A percentile compares a stretch with the other conserved stretches of the same genome.
phyloP scores from a whole-genome alignment of 2,797 vertebrate species.

The Enteromius mattozi region DNA sequence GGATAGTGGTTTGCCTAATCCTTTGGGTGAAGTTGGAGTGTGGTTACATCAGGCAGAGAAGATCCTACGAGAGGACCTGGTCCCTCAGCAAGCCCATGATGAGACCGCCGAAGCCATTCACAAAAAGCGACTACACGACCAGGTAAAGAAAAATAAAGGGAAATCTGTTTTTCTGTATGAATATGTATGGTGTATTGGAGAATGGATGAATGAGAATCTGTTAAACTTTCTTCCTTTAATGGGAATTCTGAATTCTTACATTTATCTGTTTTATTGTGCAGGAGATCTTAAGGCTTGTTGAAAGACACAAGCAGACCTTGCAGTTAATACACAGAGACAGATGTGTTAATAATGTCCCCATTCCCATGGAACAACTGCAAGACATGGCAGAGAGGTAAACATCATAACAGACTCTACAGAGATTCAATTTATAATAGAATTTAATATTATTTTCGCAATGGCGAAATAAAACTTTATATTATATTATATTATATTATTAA shows the following conservation, averaged over 20 bases:
- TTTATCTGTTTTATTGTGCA: constrained; percentile 63
- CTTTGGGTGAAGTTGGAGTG: constrained; percentile 86
- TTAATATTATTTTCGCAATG: neutral
- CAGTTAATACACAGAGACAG: constrained; percentile 90
- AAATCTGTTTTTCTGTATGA: neutral
- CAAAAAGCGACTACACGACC: constrained; percentile 87
- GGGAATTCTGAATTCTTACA: neutral
- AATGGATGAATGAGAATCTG: constrained; percentile 56
- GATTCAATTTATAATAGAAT: neutral
- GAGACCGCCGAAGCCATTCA: constrained; percentile 87
- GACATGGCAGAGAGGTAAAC: constrained; percentile 94
- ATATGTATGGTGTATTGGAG: constrained; percentile 10
- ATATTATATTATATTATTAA: neutral
- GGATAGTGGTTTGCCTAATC: constrained; percentile 90
- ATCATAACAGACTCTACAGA: neutral
- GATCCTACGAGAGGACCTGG: constrained; percentile 86
- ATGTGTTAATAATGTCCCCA: constrained; percentile 91
- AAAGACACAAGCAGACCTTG: constrained; percentile 90
- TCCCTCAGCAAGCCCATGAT: constrained; percentile 85
- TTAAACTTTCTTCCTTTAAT: neutral
- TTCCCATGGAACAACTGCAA: constrained; percentile 92
- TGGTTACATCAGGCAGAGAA: constrained; percentile 92
- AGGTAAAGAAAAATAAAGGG: constrained; percentile 76
- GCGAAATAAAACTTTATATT: neutral
- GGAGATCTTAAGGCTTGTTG: constrained; percentile 92